Base-by-base conservation (phyloP, 2,888 invertebrate genomes). In the Dendrolimus pini region DNA sequence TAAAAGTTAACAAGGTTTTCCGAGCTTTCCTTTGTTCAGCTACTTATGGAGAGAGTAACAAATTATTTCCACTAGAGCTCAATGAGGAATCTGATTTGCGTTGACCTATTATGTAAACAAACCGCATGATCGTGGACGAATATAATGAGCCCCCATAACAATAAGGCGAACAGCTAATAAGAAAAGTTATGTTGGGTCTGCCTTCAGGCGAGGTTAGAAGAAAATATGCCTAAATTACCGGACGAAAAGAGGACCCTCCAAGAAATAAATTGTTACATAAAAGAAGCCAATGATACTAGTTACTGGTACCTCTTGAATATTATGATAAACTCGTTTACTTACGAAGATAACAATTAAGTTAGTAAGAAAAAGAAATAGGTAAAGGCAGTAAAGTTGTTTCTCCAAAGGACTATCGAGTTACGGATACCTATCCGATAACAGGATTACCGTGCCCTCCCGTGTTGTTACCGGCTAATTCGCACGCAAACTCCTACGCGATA, bases 1-100 rank as follows among this genome's bases (percentile, higher is more conserved):
- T 87, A 85, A 87, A 88, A 88, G 85, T 87, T 88, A 87, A 88
- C 87, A 85, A 87, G 86, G 79, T 89, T 87, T 85, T 80, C 83
- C 80, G 78, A 82, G 83, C 77, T 86, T 87, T 83, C 80, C 85
- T 83, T 86, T 88, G 84, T 85, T 84, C 81, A 79, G 78, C 76
- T 78, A 77, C 80, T 83, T 81, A 76, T 65, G 74, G 68, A 75
- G 68, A 75, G 78, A 77, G 78, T 83, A 86, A 82, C 83, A 82
- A 82, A 85, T 85, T 83, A 80, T 83, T 76, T 78, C 70, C 73
- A 78, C 77, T 67, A 71, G 69, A 72, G 70, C 68, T 68, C 67
- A 67, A 66, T 66, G 67, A 69, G 72, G 68, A 69, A 69, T 71
- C 70, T 72, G 67, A 77, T 77, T 75, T 70, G 64, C 62, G 61